Conservation (phyloP, 2,113 vertebrate species). For the Cynoglossus semilaevis region DNA sequence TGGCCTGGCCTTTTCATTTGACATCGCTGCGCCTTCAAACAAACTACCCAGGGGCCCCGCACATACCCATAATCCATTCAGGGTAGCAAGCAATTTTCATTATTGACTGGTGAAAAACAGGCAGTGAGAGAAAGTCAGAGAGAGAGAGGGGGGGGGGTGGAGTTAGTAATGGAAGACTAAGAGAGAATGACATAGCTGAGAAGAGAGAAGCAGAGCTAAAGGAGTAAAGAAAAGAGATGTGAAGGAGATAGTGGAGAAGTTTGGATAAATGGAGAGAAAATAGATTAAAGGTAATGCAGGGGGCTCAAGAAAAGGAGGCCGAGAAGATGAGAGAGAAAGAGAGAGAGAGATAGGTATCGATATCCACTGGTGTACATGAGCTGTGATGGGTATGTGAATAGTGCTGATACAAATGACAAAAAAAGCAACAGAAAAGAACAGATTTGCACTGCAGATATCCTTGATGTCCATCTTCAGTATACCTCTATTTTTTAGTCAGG, state of each 20-base stretch:
- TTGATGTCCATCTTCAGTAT: too few species aligned
- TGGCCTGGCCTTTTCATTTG: constrained; percentile 75
- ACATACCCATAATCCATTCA: constrained; percentile 78
- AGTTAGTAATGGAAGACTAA: constrained; percentile 50
- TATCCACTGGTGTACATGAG: too few species aligned
- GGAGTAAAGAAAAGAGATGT: constrained; percentile 40
- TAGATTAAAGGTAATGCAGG: constrained; percentile 49
- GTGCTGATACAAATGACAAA: too few species aligned
- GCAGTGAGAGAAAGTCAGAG: constrained; percentile 22
- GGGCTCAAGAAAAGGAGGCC: constrained; percentile 13
- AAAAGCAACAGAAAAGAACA: too few species aligned
- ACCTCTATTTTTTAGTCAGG: too few species aligned
- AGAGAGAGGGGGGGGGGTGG: constrained; percentile 5
- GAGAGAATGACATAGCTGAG: constrained; percentile 54
- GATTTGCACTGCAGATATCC: too few species aligned
- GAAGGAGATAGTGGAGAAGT: constrained; percentile 46
- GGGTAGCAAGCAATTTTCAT: constrained; percentile 80
- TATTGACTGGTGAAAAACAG: constrained; percentile 77
- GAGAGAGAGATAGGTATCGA: too few species aligned
- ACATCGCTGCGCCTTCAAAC: constrained; percentile 74
- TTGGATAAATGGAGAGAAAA: constrained; percentile 50
- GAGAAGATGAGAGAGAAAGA: too few species aligned
- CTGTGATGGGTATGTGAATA: too few species aligned
- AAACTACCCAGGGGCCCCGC: constrained; percentile 69
- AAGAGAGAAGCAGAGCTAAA: constrained; percentile 45